Evolutionary conservation across 1,140 invertebrate species (phyloP).

Genomic region (Leptonema lineaticorne): DNA sequence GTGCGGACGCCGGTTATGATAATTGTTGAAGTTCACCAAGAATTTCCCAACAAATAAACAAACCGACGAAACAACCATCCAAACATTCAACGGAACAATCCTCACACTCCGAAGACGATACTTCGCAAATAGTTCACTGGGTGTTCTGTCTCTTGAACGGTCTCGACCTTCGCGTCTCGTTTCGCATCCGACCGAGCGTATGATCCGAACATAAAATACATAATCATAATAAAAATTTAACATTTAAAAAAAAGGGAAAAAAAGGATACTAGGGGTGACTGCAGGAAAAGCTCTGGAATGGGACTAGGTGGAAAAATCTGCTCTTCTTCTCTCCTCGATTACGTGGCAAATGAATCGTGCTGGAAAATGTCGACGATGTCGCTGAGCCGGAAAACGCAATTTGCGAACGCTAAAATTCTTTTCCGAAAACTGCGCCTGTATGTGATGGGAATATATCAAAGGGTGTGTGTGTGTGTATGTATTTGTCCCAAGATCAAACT

Average conservation of each 20-base stretch:
- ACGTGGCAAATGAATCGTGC: conserved; percentile 11
- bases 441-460: no score
- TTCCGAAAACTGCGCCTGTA: no score
- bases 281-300: neutral
- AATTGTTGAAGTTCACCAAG: neutral
- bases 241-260: neutral
- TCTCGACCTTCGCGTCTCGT: neutral
- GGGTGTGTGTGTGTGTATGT: no score
- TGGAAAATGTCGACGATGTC: conserved; percentile 3
- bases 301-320: neutral
- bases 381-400: conserved; percentile 11
- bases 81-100: no score
- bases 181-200: neutral
- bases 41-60: no score
- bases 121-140: neutral
- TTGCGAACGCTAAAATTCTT: neutral
- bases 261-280: no score
- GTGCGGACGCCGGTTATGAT: neutral
- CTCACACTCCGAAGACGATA: neutral
- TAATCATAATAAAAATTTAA: no score
- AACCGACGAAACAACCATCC: no score
- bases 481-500: no score
- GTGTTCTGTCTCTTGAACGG: neutral
- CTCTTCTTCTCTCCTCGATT: neutral
- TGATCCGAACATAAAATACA: neutral